Base-by-base conservation (phyloP, 2,888 invertebrate genomes). In the Vandiemenella viatica region DNA sequence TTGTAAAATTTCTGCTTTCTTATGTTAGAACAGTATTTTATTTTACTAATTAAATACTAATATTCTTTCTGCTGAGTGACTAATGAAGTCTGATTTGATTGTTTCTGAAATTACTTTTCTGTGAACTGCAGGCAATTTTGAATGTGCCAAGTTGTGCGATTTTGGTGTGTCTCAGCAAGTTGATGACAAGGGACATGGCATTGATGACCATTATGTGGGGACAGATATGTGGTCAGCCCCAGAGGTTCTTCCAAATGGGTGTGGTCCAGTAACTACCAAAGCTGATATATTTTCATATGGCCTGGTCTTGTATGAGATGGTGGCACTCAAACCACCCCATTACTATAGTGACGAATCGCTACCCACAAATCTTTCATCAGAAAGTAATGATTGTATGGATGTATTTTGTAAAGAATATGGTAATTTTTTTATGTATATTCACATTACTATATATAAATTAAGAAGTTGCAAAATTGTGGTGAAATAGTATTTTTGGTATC, bases 271-370 rank as follows among this genome's bases (percentile, higher is more conserved):
- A 20, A 77, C 79, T 4, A 68, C 67, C 56, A 85, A 83, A 65
- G 78, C 83, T 0, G 89, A 90, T 61, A 77, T 90, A 43, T 90
- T 85, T 69, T 72, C 88, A 2, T 79, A 80, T 54, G 90, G 88
- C 0, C 70, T 88, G 8, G 75, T 82, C 0, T 62, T 88, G 20
- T 88, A 83, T 77, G 88, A 89, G 71, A 88, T 86, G 77, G 68
- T 89, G 63, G 74, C 85, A 0, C 67, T 87, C 3, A 68, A 72
- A 46, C 74, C 80, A 0, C 89, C 88, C 0, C 81, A 83, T 60
- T 62, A 72, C 0, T 66, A 69, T 13, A 58, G 61, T 43, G 57
- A 56, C 59, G 55, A 61, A 19, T 18, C 10, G 18, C 3, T 13
- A 32, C 2, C 4, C 2, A 32, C 32, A 32, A 32, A 32, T 32